A percentile compares a stretch with the other conserved stretches of the same genome.
Conservation (phyloP, 2,113 vertebrate species). For the Suricata suricatta region DNA sequence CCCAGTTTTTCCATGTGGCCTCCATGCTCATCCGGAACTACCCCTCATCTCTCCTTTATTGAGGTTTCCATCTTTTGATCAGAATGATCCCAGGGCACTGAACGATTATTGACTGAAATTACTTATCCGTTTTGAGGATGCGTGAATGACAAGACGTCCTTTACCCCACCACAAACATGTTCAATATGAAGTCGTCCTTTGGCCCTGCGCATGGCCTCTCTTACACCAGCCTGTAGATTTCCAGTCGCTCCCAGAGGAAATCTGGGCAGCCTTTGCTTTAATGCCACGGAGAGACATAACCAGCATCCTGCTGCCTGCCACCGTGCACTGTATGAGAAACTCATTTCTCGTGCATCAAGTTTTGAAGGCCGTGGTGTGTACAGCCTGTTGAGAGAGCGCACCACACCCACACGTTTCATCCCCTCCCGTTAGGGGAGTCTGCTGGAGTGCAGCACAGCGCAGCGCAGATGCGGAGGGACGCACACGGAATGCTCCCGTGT, state of each 20-base stretch:
- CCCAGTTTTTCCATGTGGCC: not conserved
- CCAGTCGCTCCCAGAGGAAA: not conserved
- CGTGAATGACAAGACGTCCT: not conserved
- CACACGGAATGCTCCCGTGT: not conserved
- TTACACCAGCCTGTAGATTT: not conserved
- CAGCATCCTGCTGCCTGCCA: not conserved
- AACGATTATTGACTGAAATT: not conserved
- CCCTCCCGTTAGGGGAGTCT: not conserved
- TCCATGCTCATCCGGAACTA: not conserved
- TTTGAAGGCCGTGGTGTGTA: slow-evolving; percentile 52
- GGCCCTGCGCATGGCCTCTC: not conserved
- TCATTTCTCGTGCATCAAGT: slow-evolving; percentile 54
- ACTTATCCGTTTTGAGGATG: not conserved
- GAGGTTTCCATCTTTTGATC: not conserved
- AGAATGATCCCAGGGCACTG: not conserved
- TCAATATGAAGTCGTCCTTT: not conserved
- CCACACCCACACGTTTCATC: slow-evolving; percentile 55
- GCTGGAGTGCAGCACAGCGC: slow-evolving; percentile 2
- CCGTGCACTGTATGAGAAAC: not conserved
- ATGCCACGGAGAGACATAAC: not conserved
- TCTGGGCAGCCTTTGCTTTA: not conserved
- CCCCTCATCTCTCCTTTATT: not conserved
- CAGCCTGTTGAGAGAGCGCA: slow-evolving; percentile 49
- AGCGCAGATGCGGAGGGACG: not conserved
- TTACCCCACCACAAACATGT: not conserved